Base-by-base conservation (phyloP, 2,888 invertebrate genomes). In the Ptychoptera contaminata region DNA sequence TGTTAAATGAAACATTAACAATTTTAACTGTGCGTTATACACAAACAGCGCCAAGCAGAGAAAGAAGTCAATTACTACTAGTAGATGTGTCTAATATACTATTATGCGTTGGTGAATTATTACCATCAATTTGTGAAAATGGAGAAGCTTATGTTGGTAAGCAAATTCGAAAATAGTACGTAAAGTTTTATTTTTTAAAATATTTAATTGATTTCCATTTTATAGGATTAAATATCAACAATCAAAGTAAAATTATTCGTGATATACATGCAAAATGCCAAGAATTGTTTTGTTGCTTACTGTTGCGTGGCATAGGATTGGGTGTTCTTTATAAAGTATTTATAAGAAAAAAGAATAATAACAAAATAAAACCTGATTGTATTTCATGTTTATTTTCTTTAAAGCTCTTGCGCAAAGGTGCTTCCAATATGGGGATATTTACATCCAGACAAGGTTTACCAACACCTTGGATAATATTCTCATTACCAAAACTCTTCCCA, bases 181-280 rank as follows among this genome's bases (percentile, higher is more conserved):
- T n/a, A n/a, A n/a, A n/a, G n/a, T n/a, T 5, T 23, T 23, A 23
- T 23, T 29, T 6, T 42, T 8, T 30, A 15, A 37, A 23, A 43
- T 36, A 32, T 7, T 15, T 14, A n/a, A 9, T 35, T 40, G 40
- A 42, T 30, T 40, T 16, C 12, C 4, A 16, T 15, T 41, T 30
- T 12, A 31, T 14, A 15, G 82, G 82, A 1, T 55, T 76, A 9
- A 70, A 72, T 35, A 59, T 70, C 14, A 68, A 67, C 45, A 68
- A 71, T 48, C 73, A 79, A 55, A 72, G 75, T 9, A 74, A 82
- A 50, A 79, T 81, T 42, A 73, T 84, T n/a, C 69, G 82, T 39
- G 86, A 87, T 52, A 77, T 87, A 11, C 87, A 88, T 56, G 75
- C 82, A 1, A 88, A 88, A 58, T 86, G 87, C 59, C 77, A 81